Evolutionary conservation across 2,113 vertebrate species (phyloP).

Genomic region (Ginglymostoma cirratum): DNA sequence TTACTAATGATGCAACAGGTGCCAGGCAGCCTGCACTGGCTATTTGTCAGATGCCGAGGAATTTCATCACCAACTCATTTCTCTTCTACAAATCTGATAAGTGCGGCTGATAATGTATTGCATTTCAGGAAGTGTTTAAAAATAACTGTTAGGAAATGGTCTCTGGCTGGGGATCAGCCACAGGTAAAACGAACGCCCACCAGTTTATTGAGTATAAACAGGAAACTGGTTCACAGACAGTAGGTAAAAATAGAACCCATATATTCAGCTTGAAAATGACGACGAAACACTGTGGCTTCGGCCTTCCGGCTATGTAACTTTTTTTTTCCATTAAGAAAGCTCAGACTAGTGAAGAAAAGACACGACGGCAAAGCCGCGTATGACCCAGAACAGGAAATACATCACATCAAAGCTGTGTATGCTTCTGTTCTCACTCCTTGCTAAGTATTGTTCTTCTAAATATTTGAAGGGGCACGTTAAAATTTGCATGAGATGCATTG

Average conservation of each 20-base stretch:
- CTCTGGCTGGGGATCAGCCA: constrained; percentile 29
- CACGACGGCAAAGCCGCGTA: not conserved
- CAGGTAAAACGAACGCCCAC: constrained; percentile 25
- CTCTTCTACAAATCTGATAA: constrained; percentile 1
- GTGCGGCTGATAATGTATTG: constrained; percentile 7
- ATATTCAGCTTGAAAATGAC: constrained; percentile 20
- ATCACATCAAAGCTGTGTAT: not conserved
- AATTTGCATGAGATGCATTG: not conserved
- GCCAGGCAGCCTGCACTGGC: not conserved
- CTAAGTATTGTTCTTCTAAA: not conserved
- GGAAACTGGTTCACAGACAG: constrained; percentile 36
- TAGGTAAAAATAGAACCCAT: constrained; percentile 24
- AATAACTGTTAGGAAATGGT: constrained; percentile 14
- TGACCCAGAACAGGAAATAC: constrained; percentile 14
- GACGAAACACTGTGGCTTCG: constrained; percentile 11
- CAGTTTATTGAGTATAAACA: constrained; percentile 34
- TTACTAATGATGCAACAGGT: not conserved
- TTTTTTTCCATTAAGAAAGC: constrained; percentile 35
- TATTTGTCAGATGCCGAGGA: not conserved
- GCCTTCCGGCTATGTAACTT: constrained; percentile 14
- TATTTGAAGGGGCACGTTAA: not conserved
- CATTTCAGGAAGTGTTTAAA: constrained; percentile 33
- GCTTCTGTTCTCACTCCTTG: not conserved
- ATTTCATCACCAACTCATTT: not conserved
- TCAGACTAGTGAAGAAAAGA: not conserved